Evolutionary conservation across 2,113 vertebrate species (phyloP), one percentile per base, ranked within the genome.

Genomic region (Rallus limicola): DNA sequence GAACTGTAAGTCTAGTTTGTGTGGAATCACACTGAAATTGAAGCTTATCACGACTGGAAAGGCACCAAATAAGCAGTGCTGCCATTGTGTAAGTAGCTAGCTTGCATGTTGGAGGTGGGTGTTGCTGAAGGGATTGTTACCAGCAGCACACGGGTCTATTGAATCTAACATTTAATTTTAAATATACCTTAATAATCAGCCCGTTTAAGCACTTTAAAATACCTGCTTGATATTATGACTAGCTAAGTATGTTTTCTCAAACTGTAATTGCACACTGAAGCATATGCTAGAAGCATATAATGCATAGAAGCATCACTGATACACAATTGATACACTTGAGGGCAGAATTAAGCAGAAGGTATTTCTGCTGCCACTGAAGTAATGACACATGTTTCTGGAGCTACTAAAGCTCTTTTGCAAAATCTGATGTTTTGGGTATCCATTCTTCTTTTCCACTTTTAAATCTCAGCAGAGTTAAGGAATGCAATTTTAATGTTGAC

Each of bases 361-460:
- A 33, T 59, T 76, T 82, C 48, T 38, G 13, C 4, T 82, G 23
- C 10, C 14, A 26, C 21, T 70, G 31, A 53, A 65, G 25, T 36
- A 78, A 33, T 0, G 2, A 19, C 5, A 38, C 3, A 1, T 4
- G 2, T 31, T 89, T 44, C 55, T 81, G 9, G 13, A 86, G 4
- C 21, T 69, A 28, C 10, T 34, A 8, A 56, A 69, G 4, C 23
- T 56, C 11, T 4, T 69, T 69, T 48, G 6, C 5, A 26, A 68
- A 69, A 38, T 46, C 8, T 29, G 25, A 10, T 72, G 2, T 1
- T 79, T 78, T 31, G 8, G 6, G 3, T n/a, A 28, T 38, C 2
- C 3, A 21, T 63, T 82, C 33, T 25, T 34, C 25, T 78, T 69
- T 55, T 33, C 4, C 0, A 4, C 24, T 38, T 69, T 69, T 46